Conservation (phyloP, 2,888 invertebrate species). For the Hydrotaea diabolus region DNA sequence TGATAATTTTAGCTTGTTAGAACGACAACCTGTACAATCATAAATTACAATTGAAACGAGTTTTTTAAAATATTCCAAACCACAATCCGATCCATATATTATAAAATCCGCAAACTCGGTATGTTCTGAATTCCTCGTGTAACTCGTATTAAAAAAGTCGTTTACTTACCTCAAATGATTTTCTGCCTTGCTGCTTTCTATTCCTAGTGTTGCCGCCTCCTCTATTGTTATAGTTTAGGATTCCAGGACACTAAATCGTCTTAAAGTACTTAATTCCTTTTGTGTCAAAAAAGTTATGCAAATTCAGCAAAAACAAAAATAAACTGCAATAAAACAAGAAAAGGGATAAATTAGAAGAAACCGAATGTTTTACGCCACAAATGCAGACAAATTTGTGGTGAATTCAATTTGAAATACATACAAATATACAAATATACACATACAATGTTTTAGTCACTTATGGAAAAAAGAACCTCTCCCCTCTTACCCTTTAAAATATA, state of each 20-base stretch:
- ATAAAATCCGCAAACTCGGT: too few species aligned
- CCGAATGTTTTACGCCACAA: neutral
- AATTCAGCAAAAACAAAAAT: neutral
- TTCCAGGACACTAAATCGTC: constrained; percentile 16
- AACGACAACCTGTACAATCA: too few species aligned
- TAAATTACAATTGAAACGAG: too few species aligned
- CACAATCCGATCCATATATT: too few species aligned
- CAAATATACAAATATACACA: neutral
- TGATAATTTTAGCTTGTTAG: too few species aligned
- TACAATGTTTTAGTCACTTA: neutral
- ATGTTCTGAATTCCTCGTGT: too few species aligned
- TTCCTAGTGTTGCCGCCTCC: neutral
- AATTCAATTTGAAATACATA: constrained; percentile 20
- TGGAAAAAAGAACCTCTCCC: neutral
- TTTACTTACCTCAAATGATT: neutral
- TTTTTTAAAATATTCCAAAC: too few species aligned
- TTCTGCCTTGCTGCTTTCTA: neutral
- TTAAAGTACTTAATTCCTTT: constrained; percentile 50
- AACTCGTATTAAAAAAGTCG: too few species aligned
- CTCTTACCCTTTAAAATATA: too few species aligned
- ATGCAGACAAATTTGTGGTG: constrained; percentile 15
- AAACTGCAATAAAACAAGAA: constrained; percentile 43
- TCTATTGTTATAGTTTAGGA: neutral
- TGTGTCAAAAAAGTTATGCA: neutral
- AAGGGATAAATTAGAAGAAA: neutral